These are phyloP conservation scores for Lasius platythorax DNA, from an alignment of 2,888 invertebrate genomes.

Conservation along the genomic window DNA sequence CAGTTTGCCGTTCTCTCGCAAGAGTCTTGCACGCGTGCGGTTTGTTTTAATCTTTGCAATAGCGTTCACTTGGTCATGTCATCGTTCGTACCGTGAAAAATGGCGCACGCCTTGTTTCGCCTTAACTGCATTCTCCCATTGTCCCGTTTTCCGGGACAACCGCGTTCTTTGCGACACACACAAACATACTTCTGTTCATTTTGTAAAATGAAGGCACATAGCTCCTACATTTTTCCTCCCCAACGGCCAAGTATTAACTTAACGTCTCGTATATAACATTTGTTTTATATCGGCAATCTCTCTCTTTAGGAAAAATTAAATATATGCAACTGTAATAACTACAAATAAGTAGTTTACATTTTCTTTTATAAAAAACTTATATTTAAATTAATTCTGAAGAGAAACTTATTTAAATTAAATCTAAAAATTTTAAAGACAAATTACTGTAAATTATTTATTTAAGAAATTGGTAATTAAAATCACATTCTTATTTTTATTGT, in stretches of 20 bases:
- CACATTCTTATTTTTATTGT: too few relatives aligned
- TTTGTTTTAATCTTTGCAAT: slow-evolving; percentile 51
- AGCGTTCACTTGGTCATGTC: slow-evolving; percentile 45
- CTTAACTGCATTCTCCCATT: slow-evolving; percentile 37
- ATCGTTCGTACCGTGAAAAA: slow-evolving; percentile 52
- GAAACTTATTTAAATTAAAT: neutral
- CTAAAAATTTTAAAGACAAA: neutral
- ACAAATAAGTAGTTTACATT: neutral
- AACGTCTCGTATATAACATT: neutral
- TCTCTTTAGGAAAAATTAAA: neutral
- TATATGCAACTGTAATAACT: neutral
- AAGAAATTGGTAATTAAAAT: neutral
- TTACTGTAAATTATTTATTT: neutral
- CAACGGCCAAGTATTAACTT: neutral
- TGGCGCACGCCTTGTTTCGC: slow-evolving; percentile 21
- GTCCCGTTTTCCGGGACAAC: slow-evolving; percentile 10
- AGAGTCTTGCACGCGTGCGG: slow-evolving; percentile 31
- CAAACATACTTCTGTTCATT: slow-evolving; percentile 15
- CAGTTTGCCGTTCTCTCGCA: slow-evolving; percentile 15
- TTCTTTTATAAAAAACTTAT: neutral
- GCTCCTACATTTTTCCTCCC: neutral
- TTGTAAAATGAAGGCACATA: slow-evolving; percentile 21
- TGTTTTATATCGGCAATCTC: neutral
- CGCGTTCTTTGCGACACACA: slow-evolving; percentile 1
- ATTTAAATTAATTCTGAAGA: slow-evolving; percentile 1